Conservation (phyloP, 2,888 invertebrate species). For the Thumatha senex region DNA sequence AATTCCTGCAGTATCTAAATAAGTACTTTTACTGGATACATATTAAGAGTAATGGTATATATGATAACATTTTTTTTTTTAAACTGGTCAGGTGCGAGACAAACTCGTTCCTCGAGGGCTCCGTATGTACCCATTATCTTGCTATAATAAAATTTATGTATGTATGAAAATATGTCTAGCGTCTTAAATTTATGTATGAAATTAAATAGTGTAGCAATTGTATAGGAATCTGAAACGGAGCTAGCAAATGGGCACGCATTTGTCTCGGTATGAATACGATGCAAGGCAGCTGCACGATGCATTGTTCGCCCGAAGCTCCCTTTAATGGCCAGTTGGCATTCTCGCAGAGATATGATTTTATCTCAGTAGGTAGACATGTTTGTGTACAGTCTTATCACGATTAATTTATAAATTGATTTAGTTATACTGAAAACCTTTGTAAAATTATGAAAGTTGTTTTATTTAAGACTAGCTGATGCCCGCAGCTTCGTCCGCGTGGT, state of each 20-base stretch:
- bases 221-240: constrained; percentile 32
- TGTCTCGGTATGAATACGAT: constrained; percentile 52
- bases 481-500: no score
- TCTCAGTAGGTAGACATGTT: constrained; percentile 17
- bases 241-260: constrained; percentile 60
- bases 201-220: constrained; percentile 28
- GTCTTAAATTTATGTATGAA: constrained; percentile 4
- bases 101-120: no score
- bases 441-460: not conserved
- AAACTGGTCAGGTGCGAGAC: no score
- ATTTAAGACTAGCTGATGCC: no score
- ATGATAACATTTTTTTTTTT: no score
- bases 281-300: constrained; percentile 28
- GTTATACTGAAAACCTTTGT: not conserved
- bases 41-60: no score
- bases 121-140: no score
- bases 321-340: constrained; percentile 30
- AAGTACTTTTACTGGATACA: no score
- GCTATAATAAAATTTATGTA: no score
- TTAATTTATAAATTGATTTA: not conserved
- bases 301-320: constrained; percentile 33
- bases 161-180: no score
- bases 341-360: constrained; percentile 31
- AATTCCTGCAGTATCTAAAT: no score
- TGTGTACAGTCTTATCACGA: not conserved